Conservation (phyloP, 2,797 vertebrate genomes). For the Anomalospiza imberbis region DNA sequence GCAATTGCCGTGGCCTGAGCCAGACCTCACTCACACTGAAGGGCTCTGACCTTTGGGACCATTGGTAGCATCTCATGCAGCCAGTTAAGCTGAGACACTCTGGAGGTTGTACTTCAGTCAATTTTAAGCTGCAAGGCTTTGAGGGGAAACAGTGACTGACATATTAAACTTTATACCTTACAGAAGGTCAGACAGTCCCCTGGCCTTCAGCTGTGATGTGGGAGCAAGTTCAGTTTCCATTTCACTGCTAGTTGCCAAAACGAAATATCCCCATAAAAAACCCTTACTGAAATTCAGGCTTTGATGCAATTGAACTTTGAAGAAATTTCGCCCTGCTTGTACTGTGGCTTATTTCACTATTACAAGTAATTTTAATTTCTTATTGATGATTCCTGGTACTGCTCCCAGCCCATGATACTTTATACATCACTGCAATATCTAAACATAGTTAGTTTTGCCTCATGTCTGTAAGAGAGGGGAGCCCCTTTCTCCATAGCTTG, state of each 20-base stretch:
- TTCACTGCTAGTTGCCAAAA: neutral
- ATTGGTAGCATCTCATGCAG: neutral
- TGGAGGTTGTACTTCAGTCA: neutral
- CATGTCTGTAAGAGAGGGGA: rapidly evolving
- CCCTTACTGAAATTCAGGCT: neutral
- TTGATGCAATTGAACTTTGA: neutral
- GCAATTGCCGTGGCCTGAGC: neutral
- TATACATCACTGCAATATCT: neutral
- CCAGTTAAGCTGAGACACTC: neutral
- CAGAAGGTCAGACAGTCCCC: neutral
- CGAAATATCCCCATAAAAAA: neutral
- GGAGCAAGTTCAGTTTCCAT: neutral
- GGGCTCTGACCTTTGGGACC: neutral
- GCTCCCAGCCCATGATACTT: neutral
- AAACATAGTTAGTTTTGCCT: neutral
- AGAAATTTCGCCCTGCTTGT: neutral
- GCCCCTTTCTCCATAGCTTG: neutral
- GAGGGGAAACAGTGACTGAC: neutral
- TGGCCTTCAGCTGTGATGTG: neutral
- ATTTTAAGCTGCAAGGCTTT: neutral
- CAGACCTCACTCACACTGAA: rapidly evolving
- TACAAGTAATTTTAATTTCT: neutral
- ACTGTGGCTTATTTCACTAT: neutral
- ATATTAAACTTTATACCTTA: neutral
- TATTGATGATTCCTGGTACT: neutral